These are phyloP conservation scores for Plebejus anna DNA, from an alignment of 2,888 invertebrate species.

Conservation along the genomic window DNA sequence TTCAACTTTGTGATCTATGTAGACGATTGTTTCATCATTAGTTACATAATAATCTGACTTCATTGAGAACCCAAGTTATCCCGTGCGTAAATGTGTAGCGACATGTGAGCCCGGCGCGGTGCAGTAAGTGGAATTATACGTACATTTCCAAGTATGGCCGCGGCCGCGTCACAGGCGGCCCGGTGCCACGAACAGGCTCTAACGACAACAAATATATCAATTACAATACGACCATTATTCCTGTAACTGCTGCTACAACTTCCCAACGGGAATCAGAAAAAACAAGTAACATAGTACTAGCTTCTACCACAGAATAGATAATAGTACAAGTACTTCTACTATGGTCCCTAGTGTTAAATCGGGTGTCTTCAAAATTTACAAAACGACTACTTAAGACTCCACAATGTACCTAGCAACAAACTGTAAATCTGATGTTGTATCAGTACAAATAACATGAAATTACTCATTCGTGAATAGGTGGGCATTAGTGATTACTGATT, in stretches of 20 bases:
- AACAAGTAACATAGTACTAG: not conserved
- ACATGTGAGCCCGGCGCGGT: slow-evolving; percentile 56
- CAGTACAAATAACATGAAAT: not conserved
- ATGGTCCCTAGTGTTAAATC: not conserved
- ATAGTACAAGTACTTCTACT: not conserved
- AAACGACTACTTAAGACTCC: not conserved
- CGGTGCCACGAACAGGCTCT: slow-evolving; percentile 42
- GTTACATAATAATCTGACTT: not conserved
- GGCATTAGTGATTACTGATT: not conserved
- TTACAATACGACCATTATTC: slow-evolving; percentile 24
- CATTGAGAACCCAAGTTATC: not conserved
- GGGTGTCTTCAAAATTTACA: not conserved
- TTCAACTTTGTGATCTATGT: not conserved
- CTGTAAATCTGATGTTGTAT: not conserved
- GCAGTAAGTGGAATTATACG: slow-evolving; percentile 76
- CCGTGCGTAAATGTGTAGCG: slow-evolving; percentile 35
- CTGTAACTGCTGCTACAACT: not conserved
- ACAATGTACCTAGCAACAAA: not conserved
- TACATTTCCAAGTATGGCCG: slow-evolving; percentile 76
- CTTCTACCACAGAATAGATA: not conserved
- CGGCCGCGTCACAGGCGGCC: slow-evolving; percentile 60
- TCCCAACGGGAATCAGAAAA: not conserved
- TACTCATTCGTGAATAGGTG: not conserved
- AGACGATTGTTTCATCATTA: not conserved
- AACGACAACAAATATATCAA: slow-evolving; percentile 23